phyloP scores from a whole-genome alignment of 2,113 vertebrate species.

The Raja brachyura region DNA sequence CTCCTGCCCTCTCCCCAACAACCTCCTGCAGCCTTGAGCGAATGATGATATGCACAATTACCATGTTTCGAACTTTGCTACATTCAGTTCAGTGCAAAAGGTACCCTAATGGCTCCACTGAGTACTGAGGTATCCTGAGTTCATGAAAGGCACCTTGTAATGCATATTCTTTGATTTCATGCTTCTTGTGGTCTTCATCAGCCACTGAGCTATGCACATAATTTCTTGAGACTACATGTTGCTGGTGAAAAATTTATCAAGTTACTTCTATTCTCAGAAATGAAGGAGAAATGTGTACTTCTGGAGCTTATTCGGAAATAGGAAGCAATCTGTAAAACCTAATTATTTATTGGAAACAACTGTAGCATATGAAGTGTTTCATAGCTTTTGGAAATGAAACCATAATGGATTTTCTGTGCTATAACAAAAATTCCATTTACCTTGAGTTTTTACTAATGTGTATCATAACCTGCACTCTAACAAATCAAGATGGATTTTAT shows the following conservation, averaged over 20 bases:
- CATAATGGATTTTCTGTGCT: conserved; percentile 26
- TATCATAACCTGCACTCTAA: neutral
- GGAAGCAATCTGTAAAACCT: conserved; percentile 15
- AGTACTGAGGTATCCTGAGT: neutral
- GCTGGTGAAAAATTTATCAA: neutral
- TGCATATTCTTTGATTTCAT: neutral
- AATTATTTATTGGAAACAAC: neutral
- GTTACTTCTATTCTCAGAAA: neutral
- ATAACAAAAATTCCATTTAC: conserved; percentile 9
- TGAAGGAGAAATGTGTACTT: conserved; percentile 20
- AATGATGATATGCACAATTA: neutral
- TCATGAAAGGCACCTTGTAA: neutral
- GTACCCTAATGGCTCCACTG: too few relatives aligned
- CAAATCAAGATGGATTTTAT: conserved; percentile 25
- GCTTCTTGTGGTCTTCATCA: neutral
- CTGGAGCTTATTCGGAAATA: neutral
- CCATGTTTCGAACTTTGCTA: neutral
- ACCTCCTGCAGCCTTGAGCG: too few relatives aligned
- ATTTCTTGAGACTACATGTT: neutral
- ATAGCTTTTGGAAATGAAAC: conserved; percentile 25
- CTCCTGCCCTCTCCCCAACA: too few relatives aligned
- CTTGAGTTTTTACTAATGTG: conserved; percentile 21
- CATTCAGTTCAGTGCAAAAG: neutral
- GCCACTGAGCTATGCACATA: neutral
- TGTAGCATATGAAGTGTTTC: neutral